Conservation (phyloP, 1,140 invertebrate species). For the Euura saliciscinereae region DNA sequence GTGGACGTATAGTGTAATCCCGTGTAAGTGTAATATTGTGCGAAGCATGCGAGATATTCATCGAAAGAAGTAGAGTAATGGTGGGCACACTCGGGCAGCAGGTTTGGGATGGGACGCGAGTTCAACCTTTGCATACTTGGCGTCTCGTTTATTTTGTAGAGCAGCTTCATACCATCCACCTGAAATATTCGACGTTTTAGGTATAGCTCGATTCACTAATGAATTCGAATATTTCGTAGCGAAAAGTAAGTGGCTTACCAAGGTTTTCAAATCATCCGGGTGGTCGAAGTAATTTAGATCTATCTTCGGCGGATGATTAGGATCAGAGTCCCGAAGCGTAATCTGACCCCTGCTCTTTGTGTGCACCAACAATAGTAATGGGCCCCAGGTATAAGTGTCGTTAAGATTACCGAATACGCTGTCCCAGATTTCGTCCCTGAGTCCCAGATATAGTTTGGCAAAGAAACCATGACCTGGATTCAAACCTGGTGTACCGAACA, state of each 20-base stretch:
- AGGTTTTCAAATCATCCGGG: constrained; percentile 76
- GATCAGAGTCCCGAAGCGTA: constrained; percentile 80
- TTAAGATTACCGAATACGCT: constrained; percentile 75
- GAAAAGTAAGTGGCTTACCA: constrained; percentile 76
- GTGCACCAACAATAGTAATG: constrained; percentile 83
- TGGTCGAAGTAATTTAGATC: constrained; percentile 90
- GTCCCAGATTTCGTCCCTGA: constrained; percentile 75
- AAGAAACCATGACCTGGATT: constrained; percentile 87
- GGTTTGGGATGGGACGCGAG: constrained; percentile 68
- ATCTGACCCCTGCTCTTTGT: constrained; percentile 82
- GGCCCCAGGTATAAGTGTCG: constrained; percentile 82
- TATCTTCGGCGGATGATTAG: constrained; percentile 89
- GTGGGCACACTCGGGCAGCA: constrained; percentile 85
- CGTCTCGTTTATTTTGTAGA: too few species aligned
- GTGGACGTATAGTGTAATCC: constrained; percentile 80
- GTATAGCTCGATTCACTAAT: too few species aligned
- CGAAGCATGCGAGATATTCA: constrained; percentile 81
- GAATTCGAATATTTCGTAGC: constrained; percentile 38
- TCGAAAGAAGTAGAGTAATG: constrained; percentile 67
- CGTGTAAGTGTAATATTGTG: constrained; percentile 75
- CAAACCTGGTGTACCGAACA: constrained; percentile 77
- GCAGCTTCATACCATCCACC: too few species aligned
- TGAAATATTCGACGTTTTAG: too few species aligned
- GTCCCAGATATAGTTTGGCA: constrained; percentile 81
- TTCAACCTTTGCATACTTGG: constrained; percentile 52